phyloP scores from a whole-genome alignment of 2,113 vertebrate species.

The Sinocyclocheilus rhinocerous region DNA sequence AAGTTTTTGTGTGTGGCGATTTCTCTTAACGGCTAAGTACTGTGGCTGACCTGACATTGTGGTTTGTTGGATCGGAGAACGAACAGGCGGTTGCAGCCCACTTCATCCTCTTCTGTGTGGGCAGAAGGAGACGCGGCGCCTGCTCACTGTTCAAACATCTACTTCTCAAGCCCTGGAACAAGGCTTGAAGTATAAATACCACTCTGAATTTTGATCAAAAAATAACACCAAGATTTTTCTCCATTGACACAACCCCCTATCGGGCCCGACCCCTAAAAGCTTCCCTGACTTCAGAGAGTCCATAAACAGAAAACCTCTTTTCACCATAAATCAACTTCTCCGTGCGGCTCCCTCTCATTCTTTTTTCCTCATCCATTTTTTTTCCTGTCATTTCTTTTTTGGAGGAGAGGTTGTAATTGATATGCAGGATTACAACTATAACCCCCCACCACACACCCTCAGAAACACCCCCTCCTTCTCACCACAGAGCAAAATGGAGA shows the following conservation, averaged over 20 bases:
- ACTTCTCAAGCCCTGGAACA: conserved; percentile 44
- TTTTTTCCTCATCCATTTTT: conserved; percentile 15
- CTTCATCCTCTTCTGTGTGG: conserved; percentile 19
- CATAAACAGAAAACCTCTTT: conserved; percentile 55
- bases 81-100: conserved; percentile 24
- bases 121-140: conserved; percentile 30
- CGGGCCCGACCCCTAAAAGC: conserved; percentile 55
- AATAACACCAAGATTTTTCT: conserved; percentile 49
- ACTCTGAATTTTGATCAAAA: conserved; percentile 50
- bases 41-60: conserved; percentile 15
- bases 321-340: conserved; percentile 57
- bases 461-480: conserved; percentile 49
- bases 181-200: conserved; percentile 46
- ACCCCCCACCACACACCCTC: conserved; percentile 21
- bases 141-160: conserved; percentile 36
- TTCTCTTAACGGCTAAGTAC: background rate
- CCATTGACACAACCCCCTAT: conserved; percentile 59
- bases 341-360: conserved; percentile 15
- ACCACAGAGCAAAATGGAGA: conserved; percentile 57
- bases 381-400: conserved; percentile 24
- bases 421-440: conserved; percentile 53
- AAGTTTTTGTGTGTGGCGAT: background rate
- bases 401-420: conserved; percentile 48
- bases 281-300: conserved; percentile 51
- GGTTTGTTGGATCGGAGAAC: background rate